A percentile compares a stretch with the other conserved stretches of the same genome.
These are phyloP conservation scores for Cristatella mucedo DNA, from an alignment of 2,888 invertebrate genomes.

Conservation along the genomic window DNA sequence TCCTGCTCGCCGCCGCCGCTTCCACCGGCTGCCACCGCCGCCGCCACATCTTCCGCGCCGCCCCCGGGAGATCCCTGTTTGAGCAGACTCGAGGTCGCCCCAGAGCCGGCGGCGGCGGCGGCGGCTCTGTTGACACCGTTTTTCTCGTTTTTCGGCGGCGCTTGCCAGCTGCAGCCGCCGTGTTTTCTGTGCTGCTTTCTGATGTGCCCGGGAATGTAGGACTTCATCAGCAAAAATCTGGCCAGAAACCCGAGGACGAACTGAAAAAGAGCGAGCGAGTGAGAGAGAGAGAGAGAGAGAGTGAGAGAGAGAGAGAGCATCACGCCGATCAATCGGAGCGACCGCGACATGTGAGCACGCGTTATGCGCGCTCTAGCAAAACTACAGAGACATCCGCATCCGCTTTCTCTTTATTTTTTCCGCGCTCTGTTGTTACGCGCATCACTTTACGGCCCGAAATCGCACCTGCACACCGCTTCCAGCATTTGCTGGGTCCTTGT, in stretches of 20 bases:
- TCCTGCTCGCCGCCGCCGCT: constrained; percentile 7
- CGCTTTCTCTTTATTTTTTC: no score
- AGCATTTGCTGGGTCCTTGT: no score
- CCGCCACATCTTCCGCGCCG: constrained; percentile 16
- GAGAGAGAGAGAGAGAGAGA: constrained; percentile 12
- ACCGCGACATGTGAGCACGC: background rate
- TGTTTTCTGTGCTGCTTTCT: constrained; percentile 10
- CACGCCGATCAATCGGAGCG: background rate
- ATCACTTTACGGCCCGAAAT: no score
- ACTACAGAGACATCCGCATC: no score
- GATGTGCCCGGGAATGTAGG: background rate
- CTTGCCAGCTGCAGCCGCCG: constrained; percentile 8
- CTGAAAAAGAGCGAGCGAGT: constrained; percentile 1
- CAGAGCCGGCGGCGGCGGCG: constrained; percentile 14
- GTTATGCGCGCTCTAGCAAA: background rate
- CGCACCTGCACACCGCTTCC: no score
- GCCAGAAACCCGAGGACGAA: background rate
- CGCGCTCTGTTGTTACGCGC: no score
- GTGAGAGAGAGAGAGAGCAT: constrained; percentile 4
- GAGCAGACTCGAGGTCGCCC: constrained; percentile 18
- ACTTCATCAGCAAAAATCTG: background rate
- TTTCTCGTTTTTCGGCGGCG: constrained; percentile 10
- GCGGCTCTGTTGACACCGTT: constrained; percentile 9
- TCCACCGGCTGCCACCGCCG: constrained; percentile 9
- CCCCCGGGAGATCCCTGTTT: constrained; percentile 19